These are phyloP conservation scores for Numenius phaeopus DNA, from an alignment of 2,797 vertebrate species.

Conservation along the genomic window DNA sequence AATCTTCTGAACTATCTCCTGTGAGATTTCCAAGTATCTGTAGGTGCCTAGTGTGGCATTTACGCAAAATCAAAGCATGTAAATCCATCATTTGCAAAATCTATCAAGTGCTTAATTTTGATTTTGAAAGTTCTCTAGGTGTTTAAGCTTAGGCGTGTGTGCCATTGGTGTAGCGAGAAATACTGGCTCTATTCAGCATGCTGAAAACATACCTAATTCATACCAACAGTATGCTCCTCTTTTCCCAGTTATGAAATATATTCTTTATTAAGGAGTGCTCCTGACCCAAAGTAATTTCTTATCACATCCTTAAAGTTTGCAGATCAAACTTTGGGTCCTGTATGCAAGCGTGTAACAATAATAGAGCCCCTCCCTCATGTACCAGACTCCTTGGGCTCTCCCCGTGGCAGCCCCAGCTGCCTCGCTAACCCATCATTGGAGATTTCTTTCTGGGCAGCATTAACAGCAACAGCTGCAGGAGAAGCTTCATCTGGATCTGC, in stretches of 20 bases:
- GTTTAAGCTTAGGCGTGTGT: neutral
- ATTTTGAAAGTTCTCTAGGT: neutral
- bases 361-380: accelerated
- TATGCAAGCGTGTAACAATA: neutral
- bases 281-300: neutral
- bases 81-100: neutral
- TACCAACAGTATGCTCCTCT: neutral
- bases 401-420: neutral
- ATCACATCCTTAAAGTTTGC: neutral
- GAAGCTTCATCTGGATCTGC: neutral
- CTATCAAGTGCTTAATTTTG: neutral
- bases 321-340: neutral
- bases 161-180: neutral
- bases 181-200: neutral
- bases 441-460: neutral
- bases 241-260: neutral
- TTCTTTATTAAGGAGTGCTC: neutral
- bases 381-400: neutral
- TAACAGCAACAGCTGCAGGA: neutral
- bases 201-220: neutral
- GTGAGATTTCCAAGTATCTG: neutral
- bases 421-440: accelerated
- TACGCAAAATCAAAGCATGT: neutral
- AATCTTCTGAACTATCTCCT: neutral
- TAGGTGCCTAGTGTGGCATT: neutral